Conservation (phyloP, 2,113 vertebrate species). For the Hippocampus mohnikei region DNA sequence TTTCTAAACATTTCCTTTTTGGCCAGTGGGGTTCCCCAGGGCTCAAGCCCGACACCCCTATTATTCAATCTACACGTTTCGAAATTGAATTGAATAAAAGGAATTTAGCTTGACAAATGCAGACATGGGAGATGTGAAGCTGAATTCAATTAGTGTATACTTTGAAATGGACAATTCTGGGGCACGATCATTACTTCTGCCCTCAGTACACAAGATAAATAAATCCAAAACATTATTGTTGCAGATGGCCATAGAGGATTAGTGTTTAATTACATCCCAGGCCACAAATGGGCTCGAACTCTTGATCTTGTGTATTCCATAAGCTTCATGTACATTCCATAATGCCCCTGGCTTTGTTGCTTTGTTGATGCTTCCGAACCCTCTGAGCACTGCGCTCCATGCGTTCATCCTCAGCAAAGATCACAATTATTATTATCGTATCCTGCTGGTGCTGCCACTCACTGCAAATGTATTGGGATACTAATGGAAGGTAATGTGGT, state of each 20-base stretch:
- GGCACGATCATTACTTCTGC: not conserved
- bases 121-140: not conserved
- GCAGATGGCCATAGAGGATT: constrained; percentile 41
- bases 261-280: constrained; percentile 27
- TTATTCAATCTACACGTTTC: not conserved
- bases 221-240: constrained; percentile 14
- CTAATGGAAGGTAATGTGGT: constrained; percentile 8
- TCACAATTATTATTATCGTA: constrained; percentile 22
- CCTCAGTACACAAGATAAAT: not conserved
- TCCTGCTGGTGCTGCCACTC: constrained; percentile 12
- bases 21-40: not conserved
- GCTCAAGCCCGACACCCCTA: not conserved
- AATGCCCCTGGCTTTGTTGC: constrained; percentile 19
- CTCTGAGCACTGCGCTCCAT: constrained; percentile 12
- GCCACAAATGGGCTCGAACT: constrained; percentile 11
- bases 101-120: not conserved
- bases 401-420: constrained; percentile 22
- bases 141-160: not conserved
- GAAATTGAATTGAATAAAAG: not conserved
- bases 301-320: constrained; percentile 2
- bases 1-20: not conserved
- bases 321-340: not conserved
- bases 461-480: constrained; percentile 2
- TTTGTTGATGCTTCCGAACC: constrained; percentile 6
- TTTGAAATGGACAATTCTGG: not conserved